phyloP scores from a whole-genome alignment of 2,113 vertebrate genomes.

The Xyrauchen texanus region DNA sequence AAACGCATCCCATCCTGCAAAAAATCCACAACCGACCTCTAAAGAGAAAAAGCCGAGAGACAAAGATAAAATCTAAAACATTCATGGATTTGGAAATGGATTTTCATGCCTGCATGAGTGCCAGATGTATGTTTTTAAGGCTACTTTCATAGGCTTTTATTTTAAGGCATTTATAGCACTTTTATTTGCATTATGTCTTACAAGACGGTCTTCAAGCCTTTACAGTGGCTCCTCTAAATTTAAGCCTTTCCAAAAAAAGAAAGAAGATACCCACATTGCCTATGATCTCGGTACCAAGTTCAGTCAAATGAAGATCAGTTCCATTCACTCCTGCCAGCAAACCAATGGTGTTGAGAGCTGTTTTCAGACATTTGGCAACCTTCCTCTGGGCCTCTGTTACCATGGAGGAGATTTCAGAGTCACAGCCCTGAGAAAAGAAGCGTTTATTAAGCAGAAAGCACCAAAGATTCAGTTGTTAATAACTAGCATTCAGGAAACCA shows the following conservation, averaged over 20 bases:
- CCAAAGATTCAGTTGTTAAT: no score
- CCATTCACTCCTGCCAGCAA: conserved; percentile 78
- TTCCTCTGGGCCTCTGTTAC: conserved; percentile 84
- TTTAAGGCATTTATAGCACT: no score
- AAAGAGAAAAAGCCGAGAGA: conserved; percentile 27
- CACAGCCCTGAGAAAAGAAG: conserved; percentile 80
- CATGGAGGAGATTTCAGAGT: conserved; percentile 91
- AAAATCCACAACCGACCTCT: conserved; percentile 66
- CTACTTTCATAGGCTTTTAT: no score
- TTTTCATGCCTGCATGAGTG: no score
- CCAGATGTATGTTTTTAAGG: no score
- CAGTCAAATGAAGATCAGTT: conserved; percentile 67
- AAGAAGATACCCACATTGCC: conserved; percentile 59
- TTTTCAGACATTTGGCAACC: conserved; percentile 72
- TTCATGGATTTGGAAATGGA: neutral
- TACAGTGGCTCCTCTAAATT: no score
- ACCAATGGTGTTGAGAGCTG: conserved; percentile 68
- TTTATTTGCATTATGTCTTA: no score
- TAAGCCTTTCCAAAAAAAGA: neutral
- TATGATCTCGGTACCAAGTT: conserved; percentile 55
- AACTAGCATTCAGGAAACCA: no score
- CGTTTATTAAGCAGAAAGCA: no score
- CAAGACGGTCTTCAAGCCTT: no score
- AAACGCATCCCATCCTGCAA: conserved; percentile 74
- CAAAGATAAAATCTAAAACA: neutral